These are phyloP conservation scores for Steatornis caripensis DNA, from an alignment of 2,113 vertebrate genomes.

Conservation along the genomic window DNA sequence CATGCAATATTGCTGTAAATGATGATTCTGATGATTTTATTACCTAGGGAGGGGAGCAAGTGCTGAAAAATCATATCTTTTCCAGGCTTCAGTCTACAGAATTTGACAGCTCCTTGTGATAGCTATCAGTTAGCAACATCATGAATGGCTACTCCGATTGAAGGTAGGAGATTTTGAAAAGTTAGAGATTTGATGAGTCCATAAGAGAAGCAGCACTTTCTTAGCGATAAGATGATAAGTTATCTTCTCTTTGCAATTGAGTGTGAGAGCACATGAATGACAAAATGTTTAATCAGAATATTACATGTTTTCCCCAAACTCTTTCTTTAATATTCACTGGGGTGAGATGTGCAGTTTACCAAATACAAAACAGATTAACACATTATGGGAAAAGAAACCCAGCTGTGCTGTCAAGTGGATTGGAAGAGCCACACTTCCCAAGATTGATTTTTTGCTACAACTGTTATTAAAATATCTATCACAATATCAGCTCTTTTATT, in stretches of 20 bases:
- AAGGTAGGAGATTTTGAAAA: neutral
- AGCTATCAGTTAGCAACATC: neutral
- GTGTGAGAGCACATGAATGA: neutral
- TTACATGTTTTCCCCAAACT: neutral
- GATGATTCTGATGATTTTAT: neutral
- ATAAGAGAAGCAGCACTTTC: neutral
- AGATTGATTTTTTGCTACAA: conserved; percentile 11
- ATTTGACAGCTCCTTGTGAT: neutral
- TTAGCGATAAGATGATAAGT: neutral
- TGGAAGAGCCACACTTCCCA: neutral
- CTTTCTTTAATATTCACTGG: neutral
- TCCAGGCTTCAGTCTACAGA: neutral
- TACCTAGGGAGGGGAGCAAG: neutral
- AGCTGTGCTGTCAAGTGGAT: neutral
- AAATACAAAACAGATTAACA: neutral
- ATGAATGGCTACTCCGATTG: neutral
- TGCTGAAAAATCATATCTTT: neutral
- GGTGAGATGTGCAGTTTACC: neutral
- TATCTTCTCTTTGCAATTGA: neutral
- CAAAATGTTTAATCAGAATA: neutral
- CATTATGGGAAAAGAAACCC: neutral
- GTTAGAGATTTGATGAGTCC: neutral
- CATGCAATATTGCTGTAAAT: neutral
- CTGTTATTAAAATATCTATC: conserved; percentile 17
- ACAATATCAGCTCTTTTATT: neutral